Evolutionary conservation across 2,888 invertebrate genomes (phyloP).

Genomic region (Tinea trinotella): DNA sequence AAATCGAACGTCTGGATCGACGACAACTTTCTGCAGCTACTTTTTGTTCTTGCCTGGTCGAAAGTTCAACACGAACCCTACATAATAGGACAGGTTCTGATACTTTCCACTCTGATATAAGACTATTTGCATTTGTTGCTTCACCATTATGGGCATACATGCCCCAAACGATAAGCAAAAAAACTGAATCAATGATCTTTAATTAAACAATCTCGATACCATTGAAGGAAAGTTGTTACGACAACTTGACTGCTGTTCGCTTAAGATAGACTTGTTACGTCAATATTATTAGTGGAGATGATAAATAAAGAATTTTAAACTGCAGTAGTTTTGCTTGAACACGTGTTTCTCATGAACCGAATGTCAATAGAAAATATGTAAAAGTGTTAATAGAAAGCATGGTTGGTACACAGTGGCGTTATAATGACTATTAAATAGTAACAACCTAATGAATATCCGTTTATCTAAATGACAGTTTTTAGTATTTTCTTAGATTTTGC

Average conservation of each 20-base stretch:
- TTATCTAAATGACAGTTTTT: too few species aligned
- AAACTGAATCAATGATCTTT: conserved; percentile 11
- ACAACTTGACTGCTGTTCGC: neutral
- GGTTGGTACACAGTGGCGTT: conserved; percentile 18
- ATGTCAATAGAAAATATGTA: conserved; percentile 18
- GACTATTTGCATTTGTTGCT: neutral
- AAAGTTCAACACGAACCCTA: conserved; percentile 28
- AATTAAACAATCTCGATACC: conserved; percentile 13
- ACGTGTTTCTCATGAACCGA: conserved; percentile 1
- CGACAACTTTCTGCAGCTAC: conserved; percentile 61
- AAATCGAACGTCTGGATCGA: conserved; percentile 63
- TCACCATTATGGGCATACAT: neutral
- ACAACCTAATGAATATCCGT: too few species aligned
- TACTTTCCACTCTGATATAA: conserved; percentile 5
- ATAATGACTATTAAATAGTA: neutral
- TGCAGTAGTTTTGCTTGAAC: neutral
- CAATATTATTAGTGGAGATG: conserved; percentile 6
- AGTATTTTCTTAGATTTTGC: too few species aligned
- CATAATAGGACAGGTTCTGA: conserved; percentile 2
- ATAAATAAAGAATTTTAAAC: neutral
- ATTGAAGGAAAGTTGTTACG: conserved; percentile 11
- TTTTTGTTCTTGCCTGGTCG: conserved; percentile 60
- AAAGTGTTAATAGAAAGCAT: conserved; percentile 23
- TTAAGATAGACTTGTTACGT: neutral
- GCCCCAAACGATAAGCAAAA: conserved; percentile 8